Evolutionary conservation across 2,797 vertebrate species (phyloP), one percentile per base, ranked within the genome.

Genomic region (Etheostoma nigrum): DNA sequence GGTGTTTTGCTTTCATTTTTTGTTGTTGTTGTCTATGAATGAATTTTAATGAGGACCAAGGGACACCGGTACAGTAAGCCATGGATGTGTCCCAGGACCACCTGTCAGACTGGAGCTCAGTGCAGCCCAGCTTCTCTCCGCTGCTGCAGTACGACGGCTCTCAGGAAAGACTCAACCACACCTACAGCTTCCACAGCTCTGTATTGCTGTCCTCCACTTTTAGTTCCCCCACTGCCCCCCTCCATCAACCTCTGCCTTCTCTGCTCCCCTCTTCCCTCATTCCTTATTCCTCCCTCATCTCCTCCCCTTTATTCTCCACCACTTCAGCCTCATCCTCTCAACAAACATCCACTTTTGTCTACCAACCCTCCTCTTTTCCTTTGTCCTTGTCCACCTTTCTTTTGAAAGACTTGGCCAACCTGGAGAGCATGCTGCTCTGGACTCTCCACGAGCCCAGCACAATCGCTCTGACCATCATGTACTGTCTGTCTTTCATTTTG

Each of bases 401-500:
- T 3, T 74, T 82, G 1, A 92, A 85, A 15, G 93, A 95, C 25
- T 90, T 96, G 67, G 84, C 95, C 23, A 92, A 97, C 63, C 85
- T 97, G 81, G 94, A 97, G 90, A 96, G 93, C 77, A 93, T 96
- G 83, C 86, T 97, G 48, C 94, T 98, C 55, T 92, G 97, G 77
- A 97, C 96, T 0, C 92, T 94, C 0, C 93, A 95, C 19, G 97
- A 98, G 83, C 97, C 97, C 0, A 85, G 93, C 79, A 96, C 95
- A 45, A 96, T 96, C 33, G 94, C 95, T 19, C 93, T 97, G 52
- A 95, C 95, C 0, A 72, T 90, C 33, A 95, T 96, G 95, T 97
- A 97, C 92, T 86, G 93, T 14, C 40, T 96, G 21, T 97, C 96
- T 19, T 96, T 96, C 71, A 76, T 94, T 21, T 86, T 98, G 89